Percentiles rank a stretch among this genome's conserved stretches.
These are phyloP conservation scores for Galbula dea DNA, from an alignment of 2,113 vertebrate genomes.

Conservation along the genomic window DNA sequence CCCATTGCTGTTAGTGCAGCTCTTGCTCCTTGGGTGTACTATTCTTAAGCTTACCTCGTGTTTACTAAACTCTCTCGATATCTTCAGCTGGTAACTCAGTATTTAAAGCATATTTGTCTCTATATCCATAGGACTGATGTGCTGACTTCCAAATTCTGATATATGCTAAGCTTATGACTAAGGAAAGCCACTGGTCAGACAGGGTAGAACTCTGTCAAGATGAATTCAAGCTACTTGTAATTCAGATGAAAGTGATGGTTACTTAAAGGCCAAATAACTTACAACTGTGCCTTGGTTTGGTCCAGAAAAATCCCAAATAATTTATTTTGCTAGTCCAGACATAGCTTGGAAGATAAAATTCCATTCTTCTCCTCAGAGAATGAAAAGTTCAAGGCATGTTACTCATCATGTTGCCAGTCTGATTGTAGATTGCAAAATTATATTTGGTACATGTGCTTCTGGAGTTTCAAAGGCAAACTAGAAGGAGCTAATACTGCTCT, in stretches of 20 bases:
- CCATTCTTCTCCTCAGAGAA: neutral
- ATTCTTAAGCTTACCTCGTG: neutral
- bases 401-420: neutral
- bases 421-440: neutral
- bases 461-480: neutral
- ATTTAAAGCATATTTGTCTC: neutral
- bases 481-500: neutral
- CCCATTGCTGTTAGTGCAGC: neutral
- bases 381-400: neutral
- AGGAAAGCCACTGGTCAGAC: constrained; percentile 39
- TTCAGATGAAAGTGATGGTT: constrained; percentile 22
- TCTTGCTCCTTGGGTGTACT: neutral
- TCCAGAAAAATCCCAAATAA: neutral
- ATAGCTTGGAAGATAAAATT: constrained; percentile 8
- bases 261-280: neutral
- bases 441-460: neutral
- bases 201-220: neutral
- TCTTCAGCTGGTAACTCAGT: neutral
- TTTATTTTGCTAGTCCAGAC: neutral
- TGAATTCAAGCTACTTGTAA: neutral
- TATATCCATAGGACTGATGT: neutral
- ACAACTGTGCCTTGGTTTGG: neutral
- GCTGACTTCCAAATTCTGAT: neutral
- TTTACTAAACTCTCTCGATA: neutral
- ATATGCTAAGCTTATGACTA: neutral